Conservation (phyloP, 1,140 invertebrate genomes). For the Drosophila tsacasi region DNA sequence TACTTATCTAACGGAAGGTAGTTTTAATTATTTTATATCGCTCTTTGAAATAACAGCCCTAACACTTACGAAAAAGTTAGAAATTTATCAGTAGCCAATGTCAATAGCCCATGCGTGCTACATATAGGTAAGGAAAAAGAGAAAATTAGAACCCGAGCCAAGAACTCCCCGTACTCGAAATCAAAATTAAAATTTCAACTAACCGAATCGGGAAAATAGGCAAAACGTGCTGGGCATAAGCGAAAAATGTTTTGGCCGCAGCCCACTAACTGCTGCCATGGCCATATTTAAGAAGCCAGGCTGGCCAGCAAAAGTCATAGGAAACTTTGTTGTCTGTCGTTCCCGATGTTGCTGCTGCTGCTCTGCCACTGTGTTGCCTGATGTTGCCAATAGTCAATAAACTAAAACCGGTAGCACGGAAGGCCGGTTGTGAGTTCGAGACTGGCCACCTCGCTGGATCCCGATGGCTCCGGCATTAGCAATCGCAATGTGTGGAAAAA, state of each 20-base stretch:
- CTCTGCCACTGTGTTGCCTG: constrained; percentile 20
- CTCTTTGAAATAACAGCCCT: background rate
- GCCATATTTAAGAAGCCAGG: constrained; percentile 69
- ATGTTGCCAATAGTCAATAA: constrained; percentile 68
- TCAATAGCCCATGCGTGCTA: constrained; percentile 6
- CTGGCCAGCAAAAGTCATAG: constrained; percentile 55
- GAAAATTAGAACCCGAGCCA: constrained; percentile 43
- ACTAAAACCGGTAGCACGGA: constrained; percentile 78
- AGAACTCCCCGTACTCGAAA: constrained; percentile 28
- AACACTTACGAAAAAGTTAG: background rate
- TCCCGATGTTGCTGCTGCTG: constrained; percentile 20
- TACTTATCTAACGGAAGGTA: background rate
- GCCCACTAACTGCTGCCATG: constrained; percentile 63
- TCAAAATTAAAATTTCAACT: constrained; percentile 38
- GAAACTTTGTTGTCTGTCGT: constrained; percentile 53
- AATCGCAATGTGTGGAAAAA: constrained; percentile 62
- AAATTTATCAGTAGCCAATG: background rate
- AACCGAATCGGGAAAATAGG: constrained; percentile 74
- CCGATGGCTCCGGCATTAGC: constrained; percentile 48
- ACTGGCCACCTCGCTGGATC: constrained; percentile 46
- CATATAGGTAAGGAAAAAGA: constrained; percentile 58
- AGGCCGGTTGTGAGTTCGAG: constrained; percentile 61
- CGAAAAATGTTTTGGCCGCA: constrained; percentile 70
- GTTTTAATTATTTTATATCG: background rate
- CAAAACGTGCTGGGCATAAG: constrained; percentile 74